Evolutionary conservation across 2,888 invertebrate genomes (phyloP), one percentile per base, ranked within the genome.

Genomic region (Drosophila quinaria): DNA sequence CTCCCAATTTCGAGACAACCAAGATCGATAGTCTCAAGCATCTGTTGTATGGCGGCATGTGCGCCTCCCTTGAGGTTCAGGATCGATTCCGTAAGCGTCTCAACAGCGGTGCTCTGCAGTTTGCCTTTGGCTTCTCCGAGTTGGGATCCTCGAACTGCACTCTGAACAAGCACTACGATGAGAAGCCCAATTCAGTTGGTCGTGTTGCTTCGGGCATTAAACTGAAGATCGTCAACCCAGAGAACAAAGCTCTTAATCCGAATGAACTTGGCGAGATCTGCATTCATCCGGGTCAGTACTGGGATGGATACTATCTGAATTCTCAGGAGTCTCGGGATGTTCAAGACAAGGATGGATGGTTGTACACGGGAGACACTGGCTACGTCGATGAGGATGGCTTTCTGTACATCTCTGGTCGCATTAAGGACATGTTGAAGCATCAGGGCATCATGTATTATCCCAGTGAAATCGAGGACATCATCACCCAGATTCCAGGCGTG

Each of bases 351-450:
- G 72, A 91, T 3, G 80, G 80, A 8, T 92, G 89, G 90, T 54
- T 90, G n/a, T 81, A 83, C 9, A 84, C 89, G 4, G 92, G 92
- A 4, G 92, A 92, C 66, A 35, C 91, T 11, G 92, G 92, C 6
- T 83, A 86, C 42, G 83, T 92, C 35, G 91, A 92, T 59, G 70
- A 82, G 2, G 85, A 88, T 3, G 90, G 90, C 8, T 75, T 75
- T 69, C 47, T 91, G 2, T 87, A 66, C 66, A 58, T 91, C 1
- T 70, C 74, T 0, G 92, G 81, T 47, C 83, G 92, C 1, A 89
- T 81, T 9, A 92, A 91, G 66, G 92, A 92, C 31, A 84, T 91
- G 70, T 49, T 91, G 1, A 91, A 90, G 73, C 90, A 81, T 51
- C 75, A 82, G 15, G 74, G 76, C 62, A 79, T 80, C 29, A 82